phyloP scores from a whole-genome alignment of 2,888 invertebrate genomes.

The Troilus luridus region DNA sequence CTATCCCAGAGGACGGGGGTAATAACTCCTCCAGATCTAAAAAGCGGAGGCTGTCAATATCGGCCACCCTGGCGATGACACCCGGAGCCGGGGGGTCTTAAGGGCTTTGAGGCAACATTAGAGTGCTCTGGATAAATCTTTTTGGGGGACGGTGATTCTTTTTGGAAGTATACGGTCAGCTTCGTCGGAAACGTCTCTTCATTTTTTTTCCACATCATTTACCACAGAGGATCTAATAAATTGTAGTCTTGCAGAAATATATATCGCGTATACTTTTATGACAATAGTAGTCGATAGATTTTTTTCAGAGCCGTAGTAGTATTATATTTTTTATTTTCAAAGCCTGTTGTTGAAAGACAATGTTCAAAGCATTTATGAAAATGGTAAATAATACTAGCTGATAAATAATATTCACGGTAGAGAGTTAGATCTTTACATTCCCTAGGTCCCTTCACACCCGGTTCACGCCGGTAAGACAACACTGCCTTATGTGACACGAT shows the following conservation, averaged over 20 bases:
- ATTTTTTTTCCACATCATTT: background rate
- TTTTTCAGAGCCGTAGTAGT: background rate
- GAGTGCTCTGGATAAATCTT: slow-evolving; percentile 26
- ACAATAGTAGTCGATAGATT: background rate
- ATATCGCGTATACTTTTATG: background rate
- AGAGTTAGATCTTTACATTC: too few species aligned
- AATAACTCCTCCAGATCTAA: slow-evolving; percentile 24
- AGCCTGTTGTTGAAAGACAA: too few species aligned
- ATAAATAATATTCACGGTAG: too few species aligned
- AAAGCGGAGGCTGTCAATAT: slow-evolving; percentile 29
- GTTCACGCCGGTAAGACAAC: too few species aligned
- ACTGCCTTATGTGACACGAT: too few species aligned
- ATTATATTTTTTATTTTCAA: background rate
- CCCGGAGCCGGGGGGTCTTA: slow-evolving; percentile 32
- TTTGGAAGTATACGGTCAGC: background rate
- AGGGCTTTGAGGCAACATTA: slow-evolving; percentile 36
- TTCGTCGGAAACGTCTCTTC: background rate
- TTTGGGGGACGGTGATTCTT: background rate
- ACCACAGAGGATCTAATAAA: background rate
- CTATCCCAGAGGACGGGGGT: slow-evolving; percentile 21
- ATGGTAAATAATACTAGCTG: too few species aligned
- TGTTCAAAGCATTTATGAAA: too few species aligned
- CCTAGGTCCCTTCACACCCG: too few species aligned
- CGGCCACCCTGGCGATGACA: slow-evolving; percentile 45
- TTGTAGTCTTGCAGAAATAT: background rate